These are phyloP conservation scores for Seriola aureovittata DNA, from an alignment of 2,113 vertebrate species.

Conservation along the genomic window DNA sequence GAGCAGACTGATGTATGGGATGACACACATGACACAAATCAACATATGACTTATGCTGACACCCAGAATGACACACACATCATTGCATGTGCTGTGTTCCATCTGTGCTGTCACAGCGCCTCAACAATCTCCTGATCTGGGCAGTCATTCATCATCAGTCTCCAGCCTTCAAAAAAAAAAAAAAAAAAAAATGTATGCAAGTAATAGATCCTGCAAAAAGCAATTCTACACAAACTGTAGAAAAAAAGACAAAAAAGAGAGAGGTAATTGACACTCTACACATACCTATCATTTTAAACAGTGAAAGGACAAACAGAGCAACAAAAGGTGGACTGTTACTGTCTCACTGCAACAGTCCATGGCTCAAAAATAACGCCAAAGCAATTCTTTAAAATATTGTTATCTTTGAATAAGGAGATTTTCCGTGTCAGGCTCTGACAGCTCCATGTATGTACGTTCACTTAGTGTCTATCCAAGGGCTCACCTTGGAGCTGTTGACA, in stretches of 20 bases:
- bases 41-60: slow-evolving; percentile 44
- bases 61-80: slow-evolving; percentile 47
- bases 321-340: neutral
- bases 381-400: neutral
- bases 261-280: slow-evolving; percentile 8
- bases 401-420: neutral
- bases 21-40: slow-evolving; percentile 38
- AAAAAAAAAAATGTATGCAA: slow-evolving; percentile 38
- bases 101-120: slow-evolving; percentile 38
- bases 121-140: slow-evolving; percentile 20
- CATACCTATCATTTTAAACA: slow-evolving; percentile 30
- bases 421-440: slow-evolving; percentile 18
- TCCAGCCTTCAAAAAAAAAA: neutral
- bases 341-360: neutral
- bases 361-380: neutral
- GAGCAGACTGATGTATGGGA: slow-evolving; percentile 5
- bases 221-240: slow-evolving; percentile 17
- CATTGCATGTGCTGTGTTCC: slow-evolving; percentile 39
- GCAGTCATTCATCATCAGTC: slow-evolving; percentile 47
- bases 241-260: neutral
- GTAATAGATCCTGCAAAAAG: slow-evolving; percentile 25
- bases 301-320: slow-evolving; percentile 16
- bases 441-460: slow-evolving; percentile 25
- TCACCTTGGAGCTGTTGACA: slow-evolving; percentile 57
- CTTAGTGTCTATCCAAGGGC: slow-evolving; percentile 40